phyloP scores from a whole-genome alignment of 1,140 invertebrate genomes.

The Sminthurinus signatus region DNA sequence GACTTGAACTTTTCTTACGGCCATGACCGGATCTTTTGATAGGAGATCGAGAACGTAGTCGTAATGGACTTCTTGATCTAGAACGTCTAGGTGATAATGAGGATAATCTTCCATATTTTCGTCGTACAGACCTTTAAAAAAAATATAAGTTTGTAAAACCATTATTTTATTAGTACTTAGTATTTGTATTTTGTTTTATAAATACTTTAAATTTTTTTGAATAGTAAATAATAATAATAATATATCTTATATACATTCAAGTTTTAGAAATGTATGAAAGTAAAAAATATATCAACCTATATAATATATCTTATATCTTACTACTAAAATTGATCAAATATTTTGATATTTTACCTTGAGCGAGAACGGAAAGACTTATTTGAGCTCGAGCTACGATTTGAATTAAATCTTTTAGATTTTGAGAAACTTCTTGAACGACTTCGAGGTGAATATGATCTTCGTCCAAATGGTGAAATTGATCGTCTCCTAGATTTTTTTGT shows the following conservation, averaged over 20 bases:
- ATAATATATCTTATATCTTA: no score
- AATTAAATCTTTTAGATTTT: constrained; percentile 1
- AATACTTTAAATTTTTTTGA: no score
- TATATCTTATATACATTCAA: no score
- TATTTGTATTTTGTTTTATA: no score
- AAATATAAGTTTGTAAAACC: no score
- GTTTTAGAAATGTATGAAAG: no score
- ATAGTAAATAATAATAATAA: no score
- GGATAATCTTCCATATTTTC: constrained; percentile 29
- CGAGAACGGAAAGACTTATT: constrained; percentile 35
- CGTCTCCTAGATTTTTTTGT: neutral
- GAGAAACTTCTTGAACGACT: constrained; percentile 36
- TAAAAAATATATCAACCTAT: no score
- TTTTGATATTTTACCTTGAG: constrained; percentile 27
- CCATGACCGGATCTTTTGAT: constrained; percentile 37
- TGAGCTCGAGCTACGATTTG: constrained; percentile 14
- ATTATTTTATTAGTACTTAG: no score
- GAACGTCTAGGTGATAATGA: constrained; percentile 45
- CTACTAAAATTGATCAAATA: no score
- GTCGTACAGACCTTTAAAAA: neutral
- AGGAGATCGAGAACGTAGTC: constrained; percentile 46
- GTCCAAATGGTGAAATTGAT: constrained; percentile 40
- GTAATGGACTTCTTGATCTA: constrained; percentile 46
- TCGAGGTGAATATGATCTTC: no score
- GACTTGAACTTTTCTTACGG: constrained; percentile 46